A percentile compares a stretch with the other conserved stretches of the same genome.
phyloP scores from a whole-genome alignment of 53 echinoderm and acorn worm genomes.

The Henricia sp. region DNA sequence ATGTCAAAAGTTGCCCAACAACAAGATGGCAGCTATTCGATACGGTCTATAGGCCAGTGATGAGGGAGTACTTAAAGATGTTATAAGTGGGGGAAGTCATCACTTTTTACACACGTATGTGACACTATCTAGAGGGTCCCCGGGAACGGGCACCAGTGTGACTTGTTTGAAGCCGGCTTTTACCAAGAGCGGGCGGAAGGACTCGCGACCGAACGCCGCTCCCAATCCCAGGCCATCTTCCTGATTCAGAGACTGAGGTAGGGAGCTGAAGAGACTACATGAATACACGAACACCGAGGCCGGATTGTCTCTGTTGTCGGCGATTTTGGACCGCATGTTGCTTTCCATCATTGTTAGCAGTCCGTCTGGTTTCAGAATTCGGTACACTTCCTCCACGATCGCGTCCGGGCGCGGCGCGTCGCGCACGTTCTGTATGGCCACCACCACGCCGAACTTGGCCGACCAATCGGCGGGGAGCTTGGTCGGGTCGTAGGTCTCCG shows the following conservation, averaged over 20 bases:
- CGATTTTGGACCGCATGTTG: constrained; percentile 24
- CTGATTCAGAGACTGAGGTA: constrained; percentile 33
- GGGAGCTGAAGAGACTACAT: constrained; percentile 33
- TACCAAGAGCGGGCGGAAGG: constrained; percentile 33
- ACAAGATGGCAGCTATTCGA: too few species aligned
- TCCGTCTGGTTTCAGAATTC: constrained; percentile 46
- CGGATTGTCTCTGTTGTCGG: constrained; percentile 38
- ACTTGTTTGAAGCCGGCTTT: constrained; percentile 19
- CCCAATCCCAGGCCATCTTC: constrained; percentile 41
- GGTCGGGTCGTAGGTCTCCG: constrained; percentile 24
- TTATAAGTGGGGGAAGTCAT: too few species aligned
- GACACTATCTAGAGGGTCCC: constrained; percentile 38
- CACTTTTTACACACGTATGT: constrained; percentile 55
- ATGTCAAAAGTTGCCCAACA: too few species aligned
- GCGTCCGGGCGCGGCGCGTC: constrained; percentile 58
- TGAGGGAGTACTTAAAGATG: too few species aligned
- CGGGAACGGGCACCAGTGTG: constrained; percentile 39
- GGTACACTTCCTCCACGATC: constrained; percentile 22
- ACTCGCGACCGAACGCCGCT: constrained; percentile 34
- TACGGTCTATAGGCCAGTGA: too few species aligned
- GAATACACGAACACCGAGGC: constrained; percentile 39
- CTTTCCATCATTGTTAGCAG: constrained; percentile 57
- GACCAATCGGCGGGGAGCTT: constrained; percentile 62
- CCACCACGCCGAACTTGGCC: constrained; percentile 43
- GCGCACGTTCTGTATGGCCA: constrained; percentile 50